phyloP scores from a whole-genome alignment of 1,140 invertebrate genomes.

The Lutraria rhynchaena region DNA sequence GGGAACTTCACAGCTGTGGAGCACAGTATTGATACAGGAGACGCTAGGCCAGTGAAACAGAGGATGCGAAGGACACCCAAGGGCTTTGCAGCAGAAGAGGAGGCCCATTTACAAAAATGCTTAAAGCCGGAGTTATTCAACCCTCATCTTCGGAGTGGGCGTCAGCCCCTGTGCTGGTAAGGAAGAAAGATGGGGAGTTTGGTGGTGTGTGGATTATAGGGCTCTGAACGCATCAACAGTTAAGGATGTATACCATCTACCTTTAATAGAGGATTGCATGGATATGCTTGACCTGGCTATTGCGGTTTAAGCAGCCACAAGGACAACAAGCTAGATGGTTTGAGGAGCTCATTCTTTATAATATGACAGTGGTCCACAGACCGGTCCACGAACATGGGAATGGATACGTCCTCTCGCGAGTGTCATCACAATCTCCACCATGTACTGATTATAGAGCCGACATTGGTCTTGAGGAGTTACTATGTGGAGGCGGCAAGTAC shows the following conservation, averaged over 20 bases:
- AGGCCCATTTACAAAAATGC: conserved; percentile 32
- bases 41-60: conserved; percentile 33
- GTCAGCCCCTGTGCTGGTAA: no score
- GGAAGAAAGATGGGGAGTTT: no score
- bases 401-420: conserved; percentile 25
- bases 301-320: conserved; percentile 32
- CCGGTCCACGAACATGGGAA: conserved; percentile 6
- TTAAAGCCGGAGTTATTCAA: conserved; percentile 18
- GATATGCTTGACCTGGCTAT: conserved; percentile 43
- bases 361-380: conserved; percentile 41
- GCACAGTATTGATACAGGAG: conserved; percentile 23
- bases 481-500: conserved; percentile 25
- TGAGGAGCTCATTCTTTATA: conserved; percentile 43
- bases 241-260: conserved; percentile 21
- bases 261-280: conserved; percentile 43
- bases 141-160: conserved; percentile 25
- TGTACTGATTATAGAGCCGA: not conserved
- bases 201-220: conserved; percentile 35
- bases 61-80: conserved; percentile 4
- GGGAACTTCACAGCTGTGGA: conserved; percentile 12
- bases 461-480: not conserved
- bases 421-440: not conserved
- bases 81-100: conserved; percentile 22
- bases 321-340: conserved; percentile 38
- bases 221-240: not conserved